Base-by-base conservation (phyloP, 1,140 invertebrate species). In the Drosophila hydei region DNA sequence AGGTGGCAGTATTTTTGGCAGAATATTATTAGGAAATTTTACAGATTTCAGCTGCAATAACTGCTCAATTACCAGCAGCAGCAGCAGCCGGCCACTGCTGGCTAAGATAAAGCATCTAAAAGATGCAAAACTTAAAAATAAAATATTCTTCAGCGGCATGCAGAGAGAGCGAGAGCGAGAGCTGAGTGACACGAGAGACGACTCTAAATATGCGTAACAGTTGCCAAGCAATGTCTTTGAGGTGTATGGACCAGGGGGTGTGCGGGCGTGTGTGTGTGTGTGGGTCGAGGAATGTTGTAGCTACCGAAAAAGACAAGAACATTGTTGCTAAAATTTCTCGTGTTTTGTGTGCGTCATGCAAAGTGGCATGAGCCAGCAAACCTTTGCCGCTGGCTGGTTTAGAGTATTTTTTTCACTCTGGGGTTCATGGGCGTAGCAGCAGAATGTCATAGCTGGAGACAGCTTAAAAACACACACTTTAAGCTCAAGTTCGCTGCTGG, bases 181-280 rank as follows among this genome's bases (percentile, higher is more conserved):
- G 30, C 8, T 3, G 30, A 11, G 30, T 33, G 42, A 67, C n/a
- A 14, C 21, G 21, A 65, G 21, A 23, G 33, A 42, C 21, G 42
- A 25, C 47, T 43, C 43, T 38, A 72, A 72, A 67, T 72, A 72
- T 72, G 69, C 62, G 38, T 47, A 64, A 71, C 67, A 50, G 56
- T 60, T 61, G 67, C 61, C 45, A 70, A 65, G 75, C 60, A 52
- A 75, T 77, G 65, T 71, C 72, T 75, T 77, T 77, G 67, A 61
- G 45, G 23, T 58, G 18, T 30, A n/a, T 23, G 38, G 6, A 12
- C 8, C 1, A 23, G 18, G 40, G 9, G 19, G 12, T 43, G 16
- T 36, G 27, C 25, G 42, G 38, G 23, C 42, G 14, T 64, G 14
- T 47, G 36, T 60, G 43, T 58, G 45, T 36, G 25, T 48, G 30